Percentiles rank a stretch among this genome's conserved stretches.
Evolutionary conservation across 2,888 invertebrate genomes (phyloP).

Genomic region (Apantesis nais): DNA sequence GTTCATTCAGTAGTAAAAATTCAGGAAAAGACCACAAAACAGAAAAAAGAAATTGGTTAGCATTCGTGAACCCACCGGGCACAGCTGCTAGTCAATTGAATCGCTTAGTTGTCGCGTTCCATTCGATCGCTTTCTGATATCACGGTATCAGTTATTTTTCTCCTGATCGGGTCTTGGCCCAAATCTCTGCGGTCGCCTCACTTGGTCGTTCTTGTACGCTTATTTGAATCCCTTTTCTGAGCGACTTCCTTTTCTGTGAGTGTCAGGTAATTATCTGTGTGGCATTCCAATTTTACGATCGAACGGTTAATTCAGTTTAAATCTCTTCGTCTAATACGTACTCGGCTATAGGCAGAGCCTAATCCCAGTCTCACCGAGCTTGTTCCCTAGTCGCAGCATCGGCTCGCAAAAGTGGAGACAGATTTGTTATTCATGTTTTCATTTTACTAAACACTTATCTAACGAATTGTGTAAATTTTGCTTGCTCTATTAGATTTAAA

Average conservation of each 20-base stretch:
- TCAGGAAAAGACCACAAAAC: not conserved
- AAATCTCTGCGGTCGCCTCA: constrained; percentile 61
- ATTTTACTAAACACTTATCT: constrained; percentile 38
- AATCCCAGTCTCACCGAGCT: constrained; percentile 78
- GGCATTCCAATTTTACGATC: constrained; percentile 86
- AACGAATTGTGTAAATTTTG: constrained; percentile 39
- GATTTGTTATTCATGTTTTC: constrained; percentile 51
- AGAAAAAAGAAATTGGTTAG: constrained; percentile 17
- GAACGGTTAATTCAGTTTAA: constrained; percentile 86
- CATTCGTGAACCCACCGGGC: constrained; percentile 55
- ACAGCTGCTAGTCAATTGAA: constrained; percentile 57
- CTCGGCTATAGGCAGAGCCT: constrained; percentile 75
- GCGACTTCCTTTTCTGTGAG: constrained; percentile 85
- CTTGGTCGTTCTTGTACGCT: constrained; percentile 78
- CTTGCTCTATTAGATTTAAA: constrained; percentile 39
- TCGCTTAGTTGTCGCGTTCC: constrained; percentile 69
- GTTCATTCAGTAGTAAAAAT: not conserved
- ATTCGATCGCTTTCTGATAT: constrained; percentile 69
- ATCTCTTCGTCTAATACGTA: constrained; percentile 83
- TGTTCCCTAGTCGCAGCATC: constrained; percentile 58
- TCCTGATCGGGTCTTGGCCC: constrained; percentile 62
- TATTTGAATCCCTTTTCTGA: constrained; percentile 83
- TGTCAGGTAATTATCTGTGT: constrained; percentile 86
- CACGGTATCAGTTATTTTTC: constrained; percentile 72
- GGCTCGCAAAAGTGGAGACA: constrained; percentile 55